phyloP scores from a whole-genome alignment of 2,888 invertebrate species.

The Pterobdella sp. region DNA sequence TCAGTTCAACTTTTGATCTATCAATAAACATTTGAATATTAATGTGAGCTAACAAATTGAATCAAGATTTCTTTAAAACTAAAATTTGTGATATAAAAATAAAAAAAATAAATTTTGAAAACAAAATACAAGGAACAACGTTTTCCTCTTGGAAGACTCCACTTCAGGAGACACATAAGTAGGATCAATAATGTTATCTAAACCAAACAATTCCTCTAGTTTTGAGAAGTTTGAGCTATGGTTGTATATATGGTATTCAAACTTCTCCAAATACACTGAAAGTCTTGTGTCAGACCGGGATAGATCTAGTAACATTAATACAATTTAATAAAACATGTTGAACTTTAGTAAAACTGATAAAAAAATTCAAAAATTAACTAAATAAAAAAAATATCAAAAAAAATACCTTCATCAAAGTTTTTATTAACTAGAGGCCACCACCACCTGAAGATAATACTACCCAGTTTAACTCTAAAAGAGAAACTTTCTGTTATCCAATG shows the following conservation, averaged over 20 bases:
- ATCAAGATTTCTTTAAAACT: not conserved
- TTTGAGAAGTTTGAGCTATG: constrained; percentile 75
- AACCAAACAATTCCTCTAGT: constrained; percentile 77
- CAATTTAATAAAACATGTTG: not conserved
- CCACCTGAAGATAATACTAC: constrained; percentile 93
- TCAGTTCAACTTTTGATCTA: constrained; percentile 6
- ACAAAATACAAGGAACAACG: not conserved
- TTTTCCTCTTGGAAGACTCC: not conserved
- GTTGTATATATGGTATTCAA: constrained; percentile 90
- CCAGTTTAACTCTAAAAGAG: constrained; percentile 84
- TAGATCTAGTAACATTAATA: constrained; percentile 61
- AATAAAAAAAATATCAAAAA: too few relatives aligned
- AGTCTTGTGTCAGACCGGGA: constrained; percentile 78
- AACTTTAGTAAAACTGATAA: not conserved
- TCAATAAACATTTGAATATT: not conserved
- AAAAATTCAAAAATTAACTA: too few relatives aligned
- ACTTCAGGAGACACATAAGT: not conserved
- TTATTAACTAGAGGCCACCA: constrained; percentile 92
- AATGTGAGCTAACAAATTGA: not conserved
- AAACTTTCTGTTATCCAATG: constrained; percentile 88
- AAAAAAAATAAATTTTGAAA: not conserved
- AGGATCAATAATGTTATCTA: constrained; percentile 55
- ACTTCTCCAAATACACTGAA: constrained; percentile 51
- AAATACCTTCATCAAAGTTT: constrained; percentile 80
- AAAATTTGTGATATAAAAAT: not conserved